Base-by-base conservation (phyloP, 1,140 invertebrate genomes). In the Vanessa atalanta region DNA sequence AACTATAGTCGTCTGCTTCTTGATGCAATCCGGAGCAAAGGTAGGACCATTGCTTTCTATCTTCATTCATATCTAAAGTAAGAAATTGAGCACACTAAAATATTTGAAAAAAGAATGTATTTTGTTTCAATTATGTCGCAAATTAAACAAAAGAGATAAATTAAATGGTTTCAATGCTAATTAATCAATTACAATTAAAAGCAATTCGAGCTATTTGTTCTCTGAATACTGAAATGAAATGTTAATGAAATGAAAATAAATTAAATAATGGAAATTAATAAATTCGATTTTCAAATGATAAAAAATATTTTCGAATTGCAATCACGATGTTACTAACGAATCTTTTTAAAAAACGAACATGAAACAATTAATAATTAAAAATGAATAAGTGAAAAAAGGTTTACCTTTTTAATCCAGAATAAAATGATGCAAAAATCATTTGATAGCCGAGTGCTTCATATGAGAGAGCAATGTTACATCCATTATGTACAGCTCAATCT, bases 401-500 rank as follows among this genome's bases (percentile, higher is more conserved):
- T 47, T 72, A 68, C 50, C 63, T 68, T 61, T 66, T 61, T 63
- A 47, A 61, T 65, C 57, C 69, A 31, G 23, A 51, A n/a, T 55
- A 15, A 20, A 48, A n/a, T 20, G 14, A 55, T 16, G 12, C 26
- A 13, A 60, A 65, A 48, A 70, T 79, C 77, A 81, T 74, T 77
- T 66, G 65, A 77, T 55, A 16, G 78, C 75, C 12, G 78, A 79
- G 77, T 81, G 70, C 57, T 81, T 79, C 57, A 78, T 51, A 43
- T 76, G 23, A 43, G 55, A 80, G 15, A 76, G 72, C 23, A 72
- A 47, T 55, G 65, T 55, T 43, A 72, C 53, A 70, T 57, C 47
- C 79, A 80, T 80, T 66, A 47, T 77, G 20, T 3, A 51, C n/a
- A 47, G 67, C 70, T 51, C n/a, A 43, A 70, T 67, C 31, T 70